Base-by-base conservation (phyloP, 2,113 vertebrate species). In the Sarotherodon lohbergeri region DNA sequence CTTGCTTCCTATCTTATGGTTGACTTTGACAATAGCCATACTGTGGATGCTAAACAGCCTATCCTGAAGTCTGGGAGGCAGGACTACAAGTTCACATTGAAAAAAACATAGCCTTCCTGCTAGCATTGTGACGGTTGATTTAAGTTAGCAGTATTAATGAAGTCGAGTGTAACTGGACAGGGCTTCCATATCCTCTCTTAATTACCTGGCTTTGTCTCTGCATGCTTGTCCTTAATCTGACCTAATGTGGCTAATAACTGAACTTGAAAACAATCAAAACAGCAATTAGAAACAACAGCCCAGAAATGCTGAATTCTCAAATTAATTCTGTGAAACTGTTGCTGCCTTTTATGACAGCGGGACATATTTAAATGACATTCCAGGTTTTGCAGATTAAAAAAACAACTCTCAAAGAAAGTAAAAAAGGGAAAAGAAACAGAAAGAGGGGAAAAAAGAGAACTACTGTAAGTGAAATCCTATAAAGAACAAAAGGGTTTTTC, bases 61-160 rank as follows among this genome's bases (percentile, higher is more conserved):
- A 92, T 91, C 71, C 87, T 94, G 91, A 94, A 55, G 91, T 93
- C 83, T 85, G 66, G 89, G 82, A 92, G 92, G 91, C 94, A 92
- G 93, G 88, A 88, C 80, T 89, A 93, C 95, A 95, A 95, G 96
- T 95, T 97, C 96, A 96, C 95, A 95, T 90, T 96, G 94, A 95
- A 92, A 94, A 94, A 92, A 94, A 95, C 92, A 94, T 46, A 85
- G 82, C 88, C 92, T 93, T 94, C 91, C 93, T 91, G 90, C 91
- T 89, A 86, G 85, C 86, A 86, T 81, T 88, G 88, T 95, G 95
- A 95, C 95, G 91, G 89, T 94, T 94, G 95, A 95, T 93, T 90
- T 92, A 89, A 92, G 92, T 92, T 95, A 82, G 92, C 89, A 32
- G 81, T 92, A 88, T 95, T 95, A 92, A 96, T 96, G 88, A 96